Percentiles rank a stretch among this genome's conserved stretches.
These are phyloP conservation scores for Tangara arthus DNA, from an alignment of 2,797 vertebrate species.

Conservation along the genomic window DNA sequence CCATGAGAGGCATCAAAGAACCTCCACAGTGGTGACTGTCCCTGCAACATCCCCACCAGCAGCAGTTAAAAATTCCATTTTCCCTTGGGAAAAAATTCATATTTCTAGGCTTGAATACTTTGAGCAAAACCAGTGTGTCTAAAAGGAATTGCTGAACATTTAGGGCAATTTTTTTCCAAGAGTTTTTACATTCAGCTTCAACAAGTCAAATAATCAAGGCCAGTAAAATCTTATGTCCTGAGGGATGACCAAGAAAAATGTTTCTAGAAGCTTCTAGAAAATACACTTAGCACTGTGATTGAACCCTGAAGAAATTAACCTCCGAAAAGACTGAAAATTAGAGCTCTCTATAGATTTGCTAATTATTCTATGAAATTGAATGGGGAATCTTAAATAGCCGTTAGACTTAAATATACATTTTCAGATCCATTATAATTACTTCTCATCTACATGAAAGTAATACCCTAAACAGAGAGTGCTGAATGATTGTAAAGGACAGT, in stretches of 20 bases:
- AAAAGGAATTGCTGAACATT: neutral
- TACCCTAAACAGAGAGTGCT: neutral
- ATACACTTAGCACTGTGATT: neutral
- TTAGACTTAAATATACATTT: constrained; percentile 42
- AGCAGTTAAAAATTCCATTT: neutral
- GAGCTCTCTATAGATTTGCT: constrained; percentile 3
- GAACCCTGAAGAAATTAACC: constrained; percentile 33
- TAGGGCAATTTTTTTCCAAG: neutral
- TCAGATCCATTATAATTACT: neutral
- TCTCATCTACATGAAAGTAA: constrained; percentile 3
- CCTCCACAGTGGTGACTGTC: neutral
- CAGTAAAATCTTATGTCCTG: neutral
- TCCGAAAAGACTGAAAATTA: constrained; percentile 16
- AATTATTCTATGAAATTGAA: constrained; percentile 34
- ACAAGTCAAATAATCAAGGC: neutral
- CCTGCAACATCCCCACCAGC: neutral
- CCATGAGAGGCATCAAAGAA: neutral
- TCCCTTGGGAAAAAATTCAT: neutral
- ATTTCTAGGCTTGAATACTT: neutral
- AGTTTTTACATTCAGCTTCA: neutral
- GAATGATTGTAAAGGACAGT: neutral
- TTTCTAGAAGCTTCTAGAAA: constrained; percentile 27
- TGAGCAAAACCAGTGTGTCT: neutral
- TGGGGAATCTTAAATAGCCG: constrained; percentile 6
- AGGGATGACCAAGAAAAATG: constrained; percentile 13